Conservation (phyloP, 2,888 invertebrate species). For the Noctua janthina region DNA sequence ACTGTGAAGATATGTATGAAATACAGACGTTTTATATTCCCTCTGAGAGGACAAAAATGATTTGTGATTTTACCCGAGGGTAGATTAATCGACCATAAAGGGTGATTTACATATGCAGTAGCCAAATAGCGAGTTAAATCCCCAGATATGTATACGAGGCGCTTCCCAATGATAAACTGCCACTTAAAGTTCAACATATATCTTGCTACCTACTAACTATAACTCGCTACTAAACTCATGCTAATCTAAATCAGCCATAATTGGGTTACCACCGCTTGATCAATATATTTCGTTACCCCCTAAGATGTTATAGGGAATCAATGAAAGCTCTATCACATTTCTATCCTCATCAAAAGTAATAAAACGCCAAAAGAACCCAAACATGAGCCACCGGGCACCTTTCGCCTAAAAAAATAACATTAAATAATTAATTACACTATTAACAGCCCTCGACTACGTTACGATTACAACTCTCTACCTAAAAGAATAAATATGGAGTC, state of each 20-base stretch:
- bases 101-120: too few species aligned
- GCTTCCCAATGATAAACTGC: neutral
- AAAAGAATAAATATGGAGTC: slow-evolving; percentile 50
- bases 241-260: neutral
- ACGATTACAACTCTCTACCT: slow-evolving; percentile 55
- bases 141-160: too few species aligned
- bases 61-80: neutral
- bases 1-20: slow-evolving; percentile 56
- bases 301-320: neutral
- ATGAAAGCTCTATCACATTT: slow-evolving; percentile 2
- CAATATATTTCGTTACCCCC: neutral
- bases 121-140: neutral
- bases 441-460: slow-evolving; percentile 73
- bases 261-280: neutral
- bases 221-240: neutral
- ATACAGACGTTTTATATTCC: slow-evolving; percentile 16
- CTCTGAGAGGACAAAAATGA: slow-evolving; percentile 15
- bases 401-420: slow-evolving; percentile 56
- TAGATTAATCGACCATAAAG: too few species aligned
- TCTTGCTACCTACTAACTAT: neutral
- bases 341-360: slow-evolving; percentile 3
- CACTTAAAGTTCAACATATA: neutral
- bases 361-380: slow-evolving; percentile 26
- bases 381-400: slow-evolving; percentile 28
- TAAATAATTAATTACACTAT: slow-evolving; percentile 69